Evolutionary conservation across 2,797 vertebrate genomes (phyloP), one percentile per base, ranked within the genome.

Genomic region (Pantherophis vulpinus): DNA sequence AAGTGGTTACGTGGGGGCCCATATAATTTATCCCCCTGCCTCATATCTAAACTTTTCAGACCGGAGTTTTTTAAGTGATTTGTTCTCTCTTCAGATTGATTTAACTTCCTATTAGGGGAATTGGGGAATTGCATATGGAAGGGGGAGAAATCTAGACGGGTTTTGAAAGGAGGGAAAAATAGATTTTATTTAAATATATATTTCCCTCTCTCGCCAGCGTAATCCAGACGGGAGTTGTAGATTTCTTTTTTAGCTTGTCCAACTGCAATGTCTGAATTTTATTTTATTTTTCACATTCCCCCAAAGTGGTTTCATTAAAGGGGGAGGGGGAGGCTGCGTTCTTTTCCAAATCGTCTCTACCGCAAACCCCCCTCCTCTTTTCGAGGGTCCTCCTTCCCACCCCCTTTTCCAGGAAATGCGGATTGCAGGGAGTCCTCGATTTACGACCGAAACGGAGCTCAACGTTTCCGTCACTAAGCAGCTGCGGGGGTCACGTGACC

Each of bases 91-190:
- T 90, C 97, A 97, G 95, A 96, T 96, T 96, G 94, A 93, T 96
- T 95, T 94, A 95, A 93, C 92, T 95, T 96, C 94, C 96, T 96
- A 95, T 95, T 95, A 96, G 94, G 96, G 95, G 95, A 97, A 94
- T 95, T 95, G 94, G 95, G 96, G 92, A 86, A 88, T 95, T 94
- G 92, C 10, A 20, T 87, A 90, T 94, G 93, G 94, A 12, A 6
- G 13, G 29, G n/a, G 10, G 54, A n/a, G 32, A 58, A 95, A 93
- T 95, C 94, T 47, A 60, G 93, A 91, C 54, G 0, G n/a, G 86
- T 93, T 86, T 93, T 79, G 47, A 88, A 42, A 27, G 29, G 58
- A 6, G 32, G 89, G 27, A 10, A 61, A 59, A 51, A 91, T 37
- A 93, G 90, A 89, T 86, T 89, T 91, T 93, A 93, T 93, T 91